Evolutionary conservation across 2,888 invertebrate species (phyloP), one percentile per base, ranked within the genome.

Genomic region (Drosophila demipolita): DNA sequence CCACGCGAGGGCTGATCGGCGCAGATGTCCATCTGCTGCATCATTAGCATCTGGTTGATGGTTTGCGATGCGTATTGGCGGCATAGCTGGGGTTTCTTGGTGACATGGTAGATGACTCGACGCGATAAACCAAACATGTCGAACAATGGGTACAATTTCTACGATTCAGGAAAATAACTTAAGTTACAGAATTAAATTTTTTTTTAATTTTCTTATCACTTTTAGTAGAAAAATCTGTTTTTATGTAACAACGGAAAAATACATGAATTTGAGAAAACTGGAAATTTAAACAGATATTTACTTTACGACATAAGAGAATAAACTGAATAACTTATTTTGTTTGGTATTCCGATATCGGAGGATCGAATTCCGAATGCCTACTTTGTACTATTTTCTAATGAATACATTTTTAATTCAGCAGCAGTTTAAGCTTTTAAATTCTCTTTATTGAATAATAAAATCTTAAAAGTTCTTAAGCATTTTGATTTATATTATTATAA

Each of bases 1-100:
- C 95, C 96, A 77, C 91, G 83, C 0, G 91, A 91, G 0, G 91
- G 90, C 35, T 90, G 90, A 66, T 92, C 92, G 0, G 90, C 90
- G 65, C 93, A 93, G n/a, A 91, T 89, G 61, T 93, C 92, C 54
- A 91, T 91, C 55, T 91, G 86, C 33, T 91, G 90, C 20, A 92
- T 73, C 69, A 90, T 86, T 54, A 92, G 54, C 82, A 92, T 89
- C 76, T 91, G 91, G 64, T 88, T 91, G 49, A 92, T 78, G n/a
- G 90, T 91, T 63, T 90, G 91, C 9, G 91, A 91, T 5, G 88
- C 92, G 73, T 89, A 91, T 8, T 72, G 57, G 1, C 90, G 85
- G 17, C 65, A 67, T 17, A 57, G 1, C 6, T 61, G 48, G 0
- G 38, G 59, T 1, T 63, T 66, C 0, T 48, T 69, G 20, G 62